These are phyloP conservation scores for Callionymus lyra DNA, from an alignment of 2,113 vertebrate species.

Conservation along the genomic window DNA sequence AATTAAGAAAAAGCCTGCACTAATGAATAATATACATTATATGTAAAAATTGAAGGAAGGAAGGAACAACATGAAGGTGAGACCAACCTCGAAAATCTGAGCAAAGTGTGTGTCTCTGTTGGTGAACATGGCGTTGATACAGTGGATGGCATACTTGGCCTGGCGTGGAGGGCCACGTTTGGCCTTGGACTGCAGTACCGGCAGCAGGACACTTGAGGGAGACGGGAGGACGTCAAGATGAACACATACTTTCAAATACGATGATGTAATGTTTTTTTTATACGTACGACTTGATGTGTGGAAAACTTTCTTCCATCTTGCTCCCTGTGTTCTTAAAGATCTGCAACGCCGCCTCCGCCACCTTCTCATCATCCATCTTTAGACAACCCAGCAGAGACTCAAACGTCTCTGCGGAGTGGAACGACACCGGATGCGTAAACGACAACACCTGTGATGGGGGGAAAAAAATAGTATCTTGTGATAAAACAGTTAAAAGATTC, in stretches of 20 bases:
- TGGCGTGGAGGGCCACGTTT: slow-evolving; percentile 91
- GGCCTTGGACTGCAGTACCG: slow-evolving; percentile 94
- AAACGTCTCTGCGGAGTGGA: slow-evolving; percentile 97
- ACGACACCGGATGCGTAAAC: slow-evolving; percentile 94
- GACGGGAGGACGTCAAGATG: background rate
- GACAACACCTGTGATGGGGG: slow-evolving; percentile 79
- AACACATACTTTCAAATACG: no score
- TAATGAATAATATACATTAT: no score
- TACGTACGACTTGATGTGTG: slow-evolving; percentile 94
- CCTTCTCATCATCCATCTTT: slow-evolving; percentile 98
- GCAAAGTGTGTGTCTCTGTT: slow-evolving; percentile 97
- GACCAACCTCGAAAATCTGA: slow-evolving; percentile 94
- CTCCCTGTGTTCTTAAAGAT: slow-evolving; percentile 96
- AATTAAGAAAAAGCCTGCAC: no score
- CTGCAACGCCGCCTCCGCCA: slow-evolving; percentile 91
- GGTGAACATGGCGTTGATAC: slow-evolving; percentile 95
- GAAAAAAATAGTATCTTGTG: background rate
- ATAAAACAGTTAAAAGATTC: no score
- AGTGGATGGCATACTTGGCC: slow-evolving; percentile 96
- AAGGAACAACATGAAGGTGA: background rate
- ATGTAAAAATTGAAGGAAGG: background rate
- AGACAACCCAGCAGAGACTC: slow-evolving; percentile 92
- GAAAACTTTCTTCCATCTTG: slow-evolving; percentile 95
- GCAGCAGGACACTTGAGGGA: slow-evolving; percentile 81
- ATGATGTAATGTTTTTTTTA: background rate